These are phyloP conservation scores for Ptychadena robeensis DNA, from an alignment of 2,797 vertebrate genomes.

Conservation along the genomic window DNA sequence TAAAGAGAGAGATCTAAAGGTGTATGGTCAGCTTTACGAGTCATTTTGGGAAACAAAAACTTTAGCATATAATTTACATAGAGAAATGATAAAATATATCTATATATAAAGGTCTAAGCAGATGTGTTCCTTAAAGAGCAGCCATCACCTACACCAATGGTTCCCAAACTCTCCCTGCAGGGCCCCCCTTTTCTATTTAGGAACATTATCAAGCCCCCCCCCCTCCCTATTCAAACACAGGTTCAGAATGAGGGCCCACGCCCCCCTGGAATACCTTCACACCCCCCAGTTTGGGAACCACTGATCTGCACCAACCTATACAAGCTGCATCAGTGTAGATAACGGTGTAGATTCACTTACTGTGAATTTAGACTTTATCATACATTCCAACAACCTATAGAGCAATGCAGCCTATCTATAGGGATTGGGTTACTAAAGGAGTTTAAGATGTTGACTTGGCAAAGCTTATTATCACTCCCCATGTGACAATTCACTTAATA, in stretches of 20 bases:
- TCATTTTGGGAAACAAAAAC: slow-evolving; percentile 26
- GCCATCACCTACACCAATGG: background rate
- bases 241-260: too few species aligned
- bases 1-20: too few species aligned
- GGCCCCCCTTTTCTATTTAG: too few species aligned
- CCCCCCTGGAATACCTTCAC: too few species aligned
- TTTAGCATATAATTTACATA: background rate
- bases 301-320: background rate
- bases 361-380: slow-evolving; percentile 39
- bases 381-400: slow-evolving; percentile 35
- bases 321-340: background rate
- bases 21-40: slow-evolving; percentile 74
- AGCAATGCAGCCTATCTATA: slow-evolving; percentile 2
- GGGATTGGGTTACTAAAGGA: background rate
- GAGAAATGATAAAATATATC: background rate
- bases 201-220: too few species aligned
- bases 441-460: background rate
- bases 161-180: too few species aligned
- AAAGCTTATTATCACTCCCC: too few species aligned
- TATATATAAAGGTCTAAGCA: background rate
- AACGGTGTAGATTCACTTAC: background rate
- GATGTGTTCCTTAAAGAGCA: background rate
- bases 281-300: too few species aligned
- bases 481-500: background rate
- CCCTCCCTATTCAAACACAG: too few species aligned